Evolutionary conservation across 2,797 vertebrate species (phyloP).

Genomic region (Sebastes vulpes): DNA sequence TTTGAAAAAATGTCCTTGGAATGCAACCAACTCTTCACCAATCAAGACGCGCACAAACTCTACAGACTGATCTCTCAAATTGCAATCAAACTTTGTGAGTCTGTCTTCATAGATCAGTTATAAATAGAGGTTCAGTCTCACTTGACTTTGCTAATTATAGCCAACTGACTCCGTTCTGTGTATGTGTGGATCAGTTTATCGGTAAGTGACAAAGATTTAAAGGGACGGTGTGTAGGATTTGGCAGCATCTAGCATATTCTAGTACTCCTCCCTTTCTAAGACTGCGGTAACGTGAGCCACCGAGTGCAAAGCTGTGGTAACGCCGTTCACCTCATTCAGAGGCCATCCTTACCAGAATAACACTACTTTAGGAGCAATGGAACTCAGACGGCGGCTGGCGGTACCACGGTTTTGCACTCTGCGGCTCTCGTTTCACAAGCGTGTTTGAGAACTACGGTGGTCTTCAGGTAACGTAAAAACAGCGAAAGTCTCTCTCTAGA

Average conservation of each 20-base stretch:
- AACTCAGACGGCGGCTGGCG: too few relatives aligned
- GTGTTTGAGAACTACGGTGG: too few relatives aligned
- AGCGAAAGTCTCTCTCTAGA: too few relatives aligned
- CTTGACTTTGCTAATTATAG: background rate
- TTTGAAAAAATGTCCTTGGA: background rate
- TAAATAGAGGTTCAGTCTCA: background rate
- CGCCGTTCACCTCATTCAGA: too few relatives aligned
- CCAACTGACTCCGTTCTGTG: background rate
- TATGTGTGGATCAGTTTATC: background rate
- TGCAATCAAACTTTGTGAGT: background rate
- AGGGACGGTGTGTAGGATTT: background rate
- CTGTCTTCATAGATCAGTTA: background rate
- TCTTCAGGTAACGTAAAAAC: too few relatives aligned
- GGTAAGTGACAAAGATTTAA: background rate
- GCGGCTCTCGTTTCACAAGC: fast-evolving
- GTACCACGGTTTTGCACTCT: too few relatives aligned
- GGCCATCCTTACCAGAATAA: too few relatives aligned
- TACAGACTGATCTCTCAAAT: background rate
- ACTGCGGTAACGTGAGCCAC: too few relatives aligned
- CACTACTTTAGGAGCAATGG: too few relatives aligned
- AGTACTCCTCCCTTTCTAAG: too few relatives aligned
- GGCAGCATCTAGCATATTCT: too few relatives aligned
- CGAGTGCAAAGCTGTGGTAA: too few relatives aligned
- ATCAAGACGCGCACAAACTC: background rate
- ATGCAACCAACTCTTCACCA: background rate